These are phyloP conservation scores for Microvelia longipes DNA, from an alignment of 1,140 invertebrate genomes.

Conservation along the genomic window DNA sequence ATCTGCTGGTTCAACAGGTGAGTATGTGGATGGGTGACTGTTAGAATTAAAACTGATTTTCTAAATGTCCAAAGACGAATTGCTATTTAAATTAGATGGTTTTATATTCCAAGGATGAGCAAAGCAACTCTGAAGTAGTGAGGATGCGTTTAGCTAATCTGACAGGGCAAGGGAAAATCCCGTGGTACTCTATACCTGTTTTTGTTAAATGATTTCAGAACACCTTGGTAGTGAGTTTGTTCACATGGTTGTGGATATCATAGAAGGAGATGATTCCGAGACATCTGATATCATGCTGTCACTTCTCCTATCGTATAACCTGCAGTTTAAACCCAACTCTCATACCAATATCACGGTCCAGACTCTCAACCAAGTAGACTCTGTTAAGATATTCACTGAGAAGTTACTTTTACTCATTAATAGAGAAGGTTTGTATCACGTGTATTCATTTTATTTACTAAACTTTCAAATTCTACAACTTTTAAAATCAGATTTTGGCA, in stretches of 20 bases:
- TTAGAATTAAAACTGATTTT: too few species aligned
- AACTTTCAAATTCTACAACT: not conserved
- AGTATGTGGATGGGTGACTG: too few species aligned
- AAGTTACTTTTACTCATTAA: conserved; percentile 74
- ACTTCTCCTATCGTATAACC: conserved; percentile 69
- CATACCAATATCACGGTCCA: conserved; percentile 47
- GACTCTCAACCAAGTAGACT: conserved; percentile 47
- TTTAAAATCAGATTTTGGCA: not conserved
- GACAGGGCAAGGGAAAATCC: too few species aligned
- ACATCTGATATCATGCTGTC: conserved; percentile 58
- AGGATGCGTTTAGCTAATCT: too few species aligned
- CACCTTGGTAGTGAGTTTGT: conserved; percentile 65
- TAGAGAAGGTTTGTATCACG: conserved; percentile 51
- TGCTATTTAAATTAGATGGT: too few species aligned
- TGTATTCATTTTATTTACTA: not conserved
- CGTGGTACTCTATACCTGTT: too few species aligned
- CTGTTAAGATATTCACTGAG: conserved; percentile 75
- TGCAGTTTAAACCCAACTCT: conserved; percentile 59
- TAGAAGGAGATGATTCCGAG: conserved; percentile 60
- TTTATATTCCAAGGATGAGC: too few species aligned
- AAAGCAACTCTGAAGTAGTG: too few species aligned
- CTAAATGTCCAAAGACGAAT: too few species aligned
- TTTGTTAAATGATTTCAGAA: too few species aligned
- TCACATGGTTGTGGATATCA: conserved; percentile 56
- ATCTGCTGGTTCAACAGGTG: too few species aligned